Evolutionary conservation across 2,888 invertebrate species (phyloP), one percentile per base, ranked within the genome.

Genomic region (Acanthoscelides obtectus): DNA sequence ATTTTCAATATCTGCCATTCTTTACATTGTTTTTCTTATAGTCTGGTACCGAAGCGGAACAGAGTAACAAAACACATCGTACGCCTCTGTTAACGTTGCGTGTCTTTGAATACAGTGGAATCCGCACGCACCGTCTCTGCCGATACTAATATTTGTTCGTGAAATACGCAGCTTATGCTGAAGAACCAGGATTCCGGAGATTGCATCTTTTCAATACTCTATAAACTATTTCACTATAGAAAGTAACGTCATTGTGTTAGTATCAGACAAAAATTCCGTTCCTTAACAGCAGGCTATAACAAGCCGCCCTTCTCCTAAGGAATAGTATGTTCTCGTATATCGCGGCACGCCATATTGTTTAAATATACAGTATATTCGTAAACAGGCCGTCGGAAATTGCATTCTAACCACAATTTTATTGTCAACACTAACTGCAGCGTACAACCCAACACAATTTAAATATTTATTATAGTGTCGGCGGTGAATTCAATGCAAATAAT

Each of bases 341-440:
- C 45, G 5, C 12, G 45, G 45, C 45, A 45, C 45, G 45, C 45
- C 45, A 45, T 45, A 45, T 45, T 45, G 12, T 45, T 45, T 45
- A 45, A 45, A 45, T 45, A 45, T 45, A 45, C 12, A 66, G 66
- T 21, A 66, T n/a, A n/a, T n/a, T n/a, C 22, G 66, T 22, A 66
- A 66, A 66, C 66, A 66, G 20, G 66, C 66, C 8, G 66, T 21
- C 20, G 66, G 22, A 66, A 66, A 66, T 66, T 66, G 22, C 20
- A 66, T 66, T 20, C 66, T 22, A 66, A 66, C 66, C 66, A 19
- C 66, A 66, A 66, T 66, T 66, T 66, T 66, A 66, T 66, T 66
- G 66, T 66, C 66, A 66, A 66, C 66, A 66, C 20, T 66, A 66
- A 66, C 66, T n/a, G 19, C 19, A 20, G 22, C 20, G 66, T 20